Evolutionary conservation across 2,888 invertebrate species (phyloP).

Genomic region (Acleris sparsana): DNA sequence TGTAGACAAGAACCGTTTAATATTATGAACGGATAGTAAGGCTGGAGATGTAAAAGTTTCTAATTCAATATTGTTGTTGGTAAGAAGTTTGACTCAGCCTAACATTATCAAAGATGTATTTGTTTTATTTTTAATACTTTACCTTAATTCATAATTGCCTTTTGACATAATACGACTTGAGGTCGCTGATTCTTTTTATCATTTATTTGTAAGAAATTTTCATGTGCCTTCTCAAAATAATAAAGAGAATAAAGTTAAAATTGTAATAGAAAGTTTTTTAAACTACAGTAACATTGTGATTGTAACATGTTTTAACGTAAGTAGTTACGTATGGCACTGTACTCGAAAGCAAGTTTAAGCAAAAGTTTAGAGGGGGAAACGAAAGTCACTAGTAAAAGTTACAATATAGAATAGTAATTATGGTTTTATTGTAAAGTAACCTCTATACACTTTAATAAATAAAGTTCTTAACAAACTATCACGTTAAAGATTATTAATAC

Average conservation of each 20-base stretch:
- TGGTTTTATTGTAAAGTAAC: too few relatives aligned
- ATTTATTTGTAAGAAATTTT: conserved; percentile 79
- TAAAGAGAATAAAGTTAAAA: conserved; percentile 62
- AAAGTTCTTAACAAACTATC: too few relatives aligned
- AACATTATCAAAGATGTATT: conserved; percentile 19
- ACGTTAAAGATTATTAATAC: too few relatives aligned
- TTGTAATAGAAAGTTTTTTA: conserved; percentile 67
- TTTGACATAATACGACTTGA: conserved; percentile 33
- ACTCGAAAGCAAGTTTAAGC: conserved; percentile 53
- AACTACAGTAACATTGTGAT: conserved; percentile 69
- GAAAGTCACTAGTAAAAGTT: not conserved
- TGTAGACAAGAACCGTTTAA: conserved; percentile 29
- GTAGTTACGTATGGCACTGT: conserved; percentile 67
- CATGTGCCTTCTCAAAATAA: conserved; percentile 82
- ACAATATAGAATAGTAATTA: too few relatives aligned
- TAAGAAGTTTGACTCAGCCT: conserved; percentile 18
- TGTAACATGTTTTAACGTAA: conserved; percentile 69
- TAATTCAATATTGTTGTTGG: conserved; percentile 10
- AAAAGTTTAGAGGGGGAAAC: conserved; percentile 44
- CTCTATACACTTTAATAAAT: too few relatives aligned
- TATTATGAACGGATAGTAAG: conserved; percentile 2
- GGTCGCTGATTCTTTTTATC: conserved; percentile 49
- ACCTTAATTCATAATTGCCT: conserved; percentile 17
- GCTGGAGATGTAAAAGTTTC: conserved; percentile 16
- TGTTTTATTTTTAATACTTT: conserved; percentile 17